Base-by-base conservation (phyloP, 1,140 invertebrate genomes). In the Diplogasteroides magnus region DNA sequence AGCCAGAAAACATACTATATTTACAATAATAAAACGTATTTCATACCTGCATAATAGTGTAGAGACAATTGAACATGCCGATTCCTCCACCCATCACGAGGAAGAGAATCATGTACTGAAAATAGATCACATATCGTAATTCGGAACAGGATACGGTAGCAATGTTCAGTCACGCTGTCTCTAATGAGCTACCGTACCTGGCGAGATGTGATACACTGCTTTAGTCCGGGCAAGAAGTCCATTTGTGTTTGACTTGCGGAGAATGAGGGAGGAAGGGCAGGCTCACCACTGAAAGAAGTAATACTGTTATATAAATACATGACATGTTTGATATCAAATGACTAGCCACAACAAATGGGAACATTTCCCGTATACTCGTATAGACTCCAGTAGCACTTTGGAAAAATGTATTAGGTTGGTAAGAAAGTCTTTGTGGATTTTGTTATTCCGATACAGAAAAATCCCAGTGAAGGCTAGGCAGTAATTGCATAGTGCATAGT, bases 11-110 rank as follows among this genome's bases (percentile, higher is more conserved):
- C n/a, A n/a, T n/a, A n/a, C n/a, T n/a, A n/a, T n/a, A n/a, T n/a
- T n/a, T n/a, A n/a, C n/a, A n/a, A n/a, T n/a, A n/a, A n/a, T n/a
- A n/a, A n/a, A n/a, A n/a, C n/a, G n/a, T n/a, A n/a, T 48, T 11
- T 48, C 37, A 23, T 13, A 68, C 66, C 31, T 82, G 79, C 76
- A 82, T 82, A 23, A 82, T 65, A 19, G 81, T 82, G 73, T 82
- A 82, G 28, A 82, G 69, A 26, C 76, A 77, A 69, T 82, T 82
- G 66, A 82, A 83, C 82, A 82, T 82, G 29, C 80, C 80, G 61
- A 82, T 82, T 23, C 80, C 80, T 23, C 78, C 80, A 14, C 80
- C 80, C 76, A 82, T 76, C 1, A 82, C 80, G 1, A 82, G 19
- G 26, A 82, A 62, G 14, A 82, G 61, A 23, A 82, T 56, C 27